Evolutionary conservation across 2,888 invertebrate genomes (phyloP), one percentile per base, ranked within the genome.

Genomic region (Lasioglossum villosulum): DNA sequence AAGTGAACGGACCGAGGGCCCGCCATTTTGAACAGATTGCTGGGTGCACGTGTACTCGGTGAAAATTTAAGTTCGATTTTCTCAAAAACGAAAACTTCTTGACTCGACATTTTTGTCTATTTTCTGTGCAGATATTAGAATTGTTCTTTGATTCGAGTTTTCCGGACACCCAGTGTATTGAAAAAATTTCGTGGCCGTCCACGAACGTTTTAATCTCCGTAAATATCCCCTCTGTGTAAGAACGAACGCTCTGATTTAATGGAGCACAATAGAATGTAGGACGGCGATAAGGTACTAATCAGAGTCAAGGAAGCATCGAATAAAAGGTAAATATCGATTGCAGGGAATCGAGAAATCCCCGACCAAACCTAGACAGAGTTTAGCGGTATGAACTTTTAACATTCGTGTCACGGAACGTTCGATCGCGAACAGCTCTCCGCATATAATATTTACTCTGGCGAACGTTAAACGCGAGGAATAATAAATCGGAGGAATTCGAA

Each of bases 271-370:
- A 27, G 79, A 77, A 88, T 83, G 63, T 82, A 34, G 78, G 81
- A 74, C 79, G 75, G 56, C 70, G 83, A 88, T 68, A 83, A 72
- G 48, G 86, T 70, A 34, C 19, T 80, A 80, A 63, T 72, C 71
- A 48, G 48, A 68, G 68, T 8, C 37, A 30, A 10, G 68, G 45
- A 76, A 83, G 66, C 52, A 42, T 82, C 66, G 37, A 76, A 45
- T 52, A 77, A 68, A 66, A 48, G 30, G 59, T 59, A 82, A 77
- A 74, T 42, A 80, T 59, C 39, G 39, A 27, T 37, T 19, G 48
- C 19, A 63, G 34, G 8, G 74, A 59, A 71, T 30, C 59, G n/a
- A 39, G 27, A 23, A 48, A 82, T 16, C 52, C 23, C 6, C n/a
- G n/a, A 48, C 19, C 19, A 27, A 23, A 19, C 63, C 30, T 12